Evolutionary conservation across 2,113 vertebrate genomes (phyloP).

Genomic region (Nothoprocta pentlandii): DNA sequence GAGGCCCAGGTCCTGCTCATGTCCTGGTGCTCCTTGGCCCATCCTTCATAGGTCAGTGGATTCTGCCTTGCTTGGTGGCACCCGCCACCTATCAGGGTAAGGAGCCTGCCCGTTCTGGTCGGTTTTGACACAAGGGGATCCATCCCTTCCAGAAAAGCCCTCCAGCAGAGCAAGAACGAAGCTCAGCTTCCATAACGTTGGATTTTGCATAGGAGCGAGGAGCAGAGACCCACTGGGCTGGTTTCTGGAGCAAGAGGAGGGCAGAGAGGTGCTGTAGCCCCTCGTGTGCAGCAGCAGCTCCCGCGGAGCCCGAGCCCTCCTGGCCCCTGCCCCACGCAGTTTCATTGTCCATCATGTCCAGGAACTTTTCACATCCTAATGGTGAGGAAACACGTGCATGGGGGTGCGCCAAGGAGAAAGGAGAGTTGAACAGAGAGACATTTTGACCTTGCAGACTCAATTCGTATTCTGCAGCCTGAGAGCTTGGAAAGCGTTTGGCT

Average conservation of each 20-base stretch:
- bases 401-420: not conserved
- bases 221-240: not conserved
- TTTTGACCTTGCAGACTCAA: not conserved
- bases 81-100: not conserved
- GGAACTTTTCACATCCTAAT: not conserved
- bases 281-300: rapidly evolving
- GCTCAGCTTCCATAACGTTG: too few species aligned
- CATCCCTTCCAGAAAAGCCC: not conserved
- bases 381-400: rapidly evolving
- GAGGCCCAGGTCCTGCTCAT: too few species aligned
- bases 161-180: not conserved
- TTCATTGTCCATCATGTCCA: not conserved
- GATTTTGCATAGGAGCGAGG: not conserved
- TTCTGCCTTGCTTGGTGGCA: not conserved
- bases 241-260: too few species aligned
- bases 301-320: not conserved
- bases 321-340: not conserved
- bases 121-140: not conserved
- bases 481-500: not conserved
- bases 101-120: not conserved
- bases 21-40: too few species aligned
- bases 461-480: not conserved
- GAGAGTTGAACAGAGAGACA: not conserved
- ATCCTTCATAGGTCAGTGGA: too few species aligned
- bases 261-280: not conserved